Conservation (phyloP, 2,113 vertebrate genomes). For the Eulemur rufifrons region DNA sequence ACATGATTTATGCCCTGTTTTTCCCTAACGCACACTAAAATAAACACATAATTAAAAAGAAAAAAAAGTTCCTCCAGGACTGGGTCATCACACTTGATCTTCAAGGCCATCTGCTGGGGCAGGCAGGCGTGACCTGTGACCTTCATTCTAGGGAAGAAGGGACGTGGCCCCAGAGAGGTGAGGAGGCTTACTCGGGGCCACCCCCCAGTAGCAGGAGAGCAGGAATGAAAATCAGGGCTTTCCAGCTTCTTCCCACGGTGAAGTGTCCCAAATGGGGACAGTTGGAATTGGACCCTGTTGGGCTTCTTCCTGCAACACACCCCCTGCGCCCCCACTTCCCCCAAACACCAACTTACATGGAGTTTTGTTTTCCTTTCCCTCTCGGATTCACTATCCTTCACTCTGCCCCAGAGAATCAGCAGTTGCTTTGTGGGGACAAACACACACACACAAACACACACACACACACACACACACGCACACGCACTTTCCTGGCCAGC, state of each 20-base stretch:
- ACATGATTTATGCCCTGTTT: not conserved
- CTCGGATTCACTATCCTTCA: not conserved
- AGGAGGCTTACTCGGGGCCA: not conserved
- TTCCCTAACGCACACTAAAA: not conserved
- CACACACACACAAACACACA: not conserved
- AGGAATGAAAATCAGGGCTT: not conserved
- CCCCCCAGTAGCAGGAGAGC: not conserved
- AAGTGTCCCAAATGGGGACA: not conserved
- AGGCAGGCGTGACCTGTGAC: not conserved
- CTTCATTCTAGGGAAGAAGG: not conserved
- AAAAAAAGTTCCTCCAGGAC: not conserved
- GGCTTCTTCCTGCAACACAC: not conserved
- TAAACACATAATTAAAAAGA: not conserved
- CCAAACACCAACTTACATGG: not conserved
- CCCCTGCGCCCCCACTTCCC: not conserved
- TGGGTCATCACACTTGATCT: not conserved
- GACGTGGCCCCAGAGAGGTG: not conserved
- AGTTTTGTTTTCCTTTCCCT: not conserved
- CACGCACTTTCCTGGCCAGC: not conserved
- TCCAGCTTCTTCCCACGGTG: not conserved
- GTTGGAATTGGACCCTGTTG: not conserved
- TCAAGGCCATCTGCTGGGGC: not conserved
- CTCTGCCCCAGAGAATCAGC: not conserved
- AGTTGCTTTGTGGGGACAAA: not conserved
- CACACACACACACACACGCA: not conserved